phyloP scores from a whole-genome alignment of 2,113 vertebrate species.

The Himantopus leucocephalus region DNA sequence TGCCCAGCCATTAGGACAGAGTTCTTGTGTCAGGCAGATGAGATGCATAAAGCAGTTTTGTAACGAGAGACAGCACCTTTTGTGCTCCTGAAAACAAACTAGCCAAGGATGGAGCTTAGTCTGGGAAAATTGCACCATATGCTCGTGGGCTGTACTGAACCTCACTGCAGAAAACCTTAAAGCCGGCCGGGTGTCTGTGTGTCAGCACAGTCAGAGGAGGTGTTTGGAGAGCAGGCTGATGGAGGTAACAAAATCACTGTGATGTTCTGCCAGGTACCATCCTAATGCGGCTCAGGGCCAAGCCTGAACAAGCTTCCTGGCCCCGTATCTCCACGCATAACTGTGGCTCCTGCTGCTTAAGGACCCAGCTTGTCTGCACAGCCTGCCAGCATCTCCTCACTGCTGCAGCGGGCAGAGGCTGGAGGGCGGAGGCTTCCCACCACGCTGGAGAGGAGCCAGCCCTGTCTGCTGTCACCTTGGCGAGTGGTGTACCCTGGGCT shows the following conservation, averaged over 20 bases:
- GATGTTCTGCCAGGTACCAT: not conserved
- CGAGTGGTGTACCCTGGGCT: not conserved
- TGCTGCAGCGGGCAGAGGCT: not conserved
- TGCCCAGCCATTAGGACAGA: not conserved
- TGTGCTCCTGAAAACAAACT: not conserved
- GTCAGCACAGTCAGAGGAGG: not conserved
- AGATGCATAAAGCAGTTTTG: not conserved
- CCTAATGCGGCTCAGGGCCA: not conserved
- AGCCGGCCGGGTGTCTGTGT: not conserved
- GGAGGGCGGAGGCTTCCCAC: not conserved
- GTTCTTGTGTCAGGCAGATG: not conserved
- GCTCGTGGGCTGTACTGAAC: not conserved
- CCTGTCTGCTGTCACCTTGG: not conserved
- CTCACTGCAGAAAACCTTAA: not conserved
- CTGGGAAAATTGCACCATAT: not conserved
- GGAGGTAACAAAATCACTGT: not conserved
- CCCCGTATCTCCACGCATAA: fast-evolving
- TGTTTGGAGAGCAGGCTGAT: not conserved
- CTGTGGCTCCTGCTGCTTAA: not conserved
- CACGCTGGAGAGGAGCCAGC: not conserved
- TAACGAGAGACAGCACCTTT: not conserved
- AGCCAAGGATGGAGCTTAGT: not conserved
- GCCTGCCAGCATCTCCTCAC: not conserved
- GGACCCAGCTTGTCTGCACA: not conserved
- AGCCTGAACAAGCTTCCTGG: not conserved